Conservation (phyloP, 2,888 invertebrate genomes). For the Lasiommata megera region DNA sequence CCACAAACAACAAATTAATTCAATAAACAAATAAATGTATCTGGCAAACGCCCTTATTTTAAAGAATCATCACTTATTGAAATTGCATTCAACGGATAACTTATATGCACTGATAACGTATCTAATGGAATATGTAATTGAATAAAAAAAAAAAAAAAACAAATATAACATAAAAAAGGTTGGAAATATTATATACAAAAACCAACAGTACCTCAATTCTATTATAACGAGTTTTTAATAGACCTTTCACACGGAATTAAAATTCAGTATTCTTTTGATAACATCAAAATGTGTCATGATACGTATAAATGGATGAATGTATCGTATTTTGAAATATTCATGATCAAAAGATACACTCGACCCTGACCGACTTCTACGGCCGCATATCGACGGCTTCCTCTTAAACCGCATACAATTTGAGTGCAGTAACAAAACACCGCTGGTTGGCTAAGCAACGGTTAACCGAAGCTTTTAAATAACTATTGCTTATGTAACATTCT, state of each 20-base stretch:
- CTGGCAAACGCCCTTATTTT: too few species aligned
- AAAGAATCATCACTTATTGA: too few species aligned
- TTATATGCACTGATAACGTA: too few species aligned
- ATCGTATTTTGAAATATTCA: background rate
- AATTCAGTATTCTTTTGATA: background rate
- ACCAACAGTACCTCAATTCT: background rate
- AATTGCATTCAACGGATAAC: too few species aligned
- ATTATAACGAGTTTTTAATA: background rate
- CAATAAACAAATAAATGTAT: too few species aligned
- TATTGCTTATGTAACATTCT: background rate
- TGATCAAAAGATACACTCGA: background rate
- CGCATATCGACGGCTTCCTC: background rate
- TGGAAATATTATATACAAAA: background rate
- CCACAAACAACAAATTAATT: too few species aligned
- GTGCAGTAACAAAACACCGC: background rate
- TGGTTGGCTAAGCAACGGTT: background rate
- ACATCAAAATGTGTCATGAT: background rate
- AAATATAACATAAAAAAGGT: background rate
- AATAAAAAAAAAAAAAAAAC: too few species aligned
- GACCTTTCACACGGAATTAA: background rate
- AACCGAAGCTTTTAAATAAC: slow-evolving; percentile 6
- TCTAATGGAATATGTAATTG: too few species aligned
- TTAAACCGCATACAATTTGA: background rate
- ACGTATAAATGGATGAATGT: background rate
- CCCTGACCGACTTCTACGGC: slow-evolving; percentile 31